A percentile compares a stretch with the other conserved stretches of the same genome.
Evolutionary conservation across 2,113 vertebrate genomes (phyloP).

Genomic region (Tauraco erythrolophus): DNA sequence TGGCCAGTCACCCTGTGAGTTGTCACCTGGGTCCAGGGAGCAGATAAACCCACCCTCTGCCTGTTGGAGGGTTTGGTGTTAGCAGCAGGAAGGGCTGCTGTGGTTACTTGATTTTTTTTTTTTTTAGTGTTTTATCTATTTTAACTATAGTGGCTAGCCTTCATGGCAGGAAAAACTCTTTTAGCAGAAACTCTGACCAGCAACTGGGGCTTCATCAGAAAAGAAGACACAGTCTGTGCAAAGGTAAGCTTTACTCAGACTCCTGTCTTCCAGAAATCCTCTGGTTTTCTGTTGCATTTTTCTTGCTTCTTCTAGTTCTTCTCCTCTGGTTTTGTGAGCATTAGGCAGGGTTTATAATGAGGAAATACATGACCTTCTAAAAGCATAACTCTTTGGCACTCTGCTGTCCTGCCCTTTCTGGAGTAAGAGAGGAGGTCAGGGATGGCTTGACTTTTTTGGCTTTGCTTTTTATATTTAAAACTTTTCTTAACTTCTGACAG

Average conservation of each 20-base stretch:
- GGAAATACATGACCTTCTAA: not conserved
- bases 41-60: not conserved
- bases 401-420: not conserved
- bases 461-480: not conserved
- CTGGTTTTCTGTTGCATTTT: fast-evolving
- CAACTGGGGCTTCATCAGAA: not conserved
- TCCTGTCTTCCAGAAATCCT: not conserved
- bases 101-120: not conserved
- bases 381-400: no score
- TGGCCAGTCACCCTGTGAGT: fast-evolving
- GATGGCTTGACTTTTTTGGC: not conserved
- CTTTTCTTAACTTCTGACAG: not conserved
- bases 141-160: fast-evolving
- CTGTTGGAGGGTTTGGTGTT: not conserved
- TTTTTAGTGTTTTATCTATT: fast-evolving
- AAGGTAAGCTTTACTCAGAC: not conserved
- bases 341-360: not conserved
- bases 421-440: not conserved
- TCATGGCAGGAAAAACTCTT: fast-evolving
- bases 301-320: fast-evolving
- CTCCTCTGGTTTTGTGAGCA: not conserved
- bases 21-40: not conserved
- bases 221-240: fast-evolving
- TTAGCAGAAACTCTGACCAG: not conserved
- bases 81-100: not conserved